Evolutionary conservation across 2,888 invertebrate species (phyloP).

Genomic region (Dryocosmus kuriphilus): DNA sequence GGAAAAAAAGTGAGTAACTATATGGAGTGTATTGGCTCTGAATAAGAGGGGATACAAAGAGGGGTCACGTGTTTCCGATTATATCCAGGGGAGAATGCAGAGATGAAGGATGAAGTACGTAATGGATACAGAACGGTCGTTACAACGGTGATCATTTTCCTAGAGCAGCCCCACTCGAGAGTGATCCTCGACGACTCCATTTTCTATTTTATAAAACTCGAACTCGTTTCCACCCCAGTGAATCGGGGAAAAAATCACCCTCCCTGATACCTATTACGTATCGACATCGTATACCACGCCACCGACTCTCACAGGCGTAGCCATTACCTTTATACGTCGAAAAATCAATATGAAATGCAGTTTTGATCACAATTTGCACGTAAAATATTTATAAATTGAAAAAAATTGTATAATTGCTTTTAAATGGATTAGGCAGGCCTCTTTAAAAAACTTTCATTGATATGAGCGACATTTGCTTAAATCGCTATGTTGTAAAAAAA

Average conservation of each 20-base stretch:
- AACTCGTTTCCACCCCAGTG: constrained; percentile 46
- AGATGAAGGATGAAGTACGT: constrained; percentile 27
- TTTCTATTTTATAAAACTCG: constrained; percentile 52
- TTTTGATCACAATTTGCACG: neutral
- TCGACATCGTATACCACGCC: constrained; percentile 46
- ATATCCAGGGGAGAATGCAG: constrained; percentile 18
- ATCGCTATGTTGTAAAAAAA: too few relatives aligned
- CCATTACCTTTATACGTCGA: neutral
- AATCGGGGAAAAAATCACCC: constrained; percentile 54
- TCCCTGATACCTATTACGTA: constrained; percentile 38
- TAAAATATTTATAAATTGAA: neutral
- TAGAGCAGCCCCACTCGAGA: constrained; percentile 33
- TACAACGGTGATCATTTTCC: constrained; percentile 31
- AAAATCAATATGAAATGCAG: neutral
- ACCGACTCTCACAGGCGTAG: constrained; percentile 14
- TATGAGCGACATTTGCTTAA: too few relatives aligned
- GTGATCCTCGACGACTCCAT: constrained; percentile 51
- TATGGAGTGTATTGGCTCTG: constrained; percentile 6
- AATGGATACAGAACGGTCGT: constrained; percentile 31
- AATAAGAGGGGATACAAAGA: constrained; percentile 21
- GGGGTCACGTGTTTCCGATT: constrained; percentile 35
- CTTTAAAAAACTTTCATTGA: too few relatives aligned
- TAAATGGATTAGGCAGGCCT: too few relatives aligned
- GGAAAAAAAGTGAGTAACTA: constrained; percentile 12
- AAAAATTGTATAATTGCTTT: too few relatives aligned